Percentiles rank a stretch among this genome's conserved stretches.
Conservation (phyloP, 2,888 invertebrate genomes). For the Agonopterix subpropinquella region DNA sequence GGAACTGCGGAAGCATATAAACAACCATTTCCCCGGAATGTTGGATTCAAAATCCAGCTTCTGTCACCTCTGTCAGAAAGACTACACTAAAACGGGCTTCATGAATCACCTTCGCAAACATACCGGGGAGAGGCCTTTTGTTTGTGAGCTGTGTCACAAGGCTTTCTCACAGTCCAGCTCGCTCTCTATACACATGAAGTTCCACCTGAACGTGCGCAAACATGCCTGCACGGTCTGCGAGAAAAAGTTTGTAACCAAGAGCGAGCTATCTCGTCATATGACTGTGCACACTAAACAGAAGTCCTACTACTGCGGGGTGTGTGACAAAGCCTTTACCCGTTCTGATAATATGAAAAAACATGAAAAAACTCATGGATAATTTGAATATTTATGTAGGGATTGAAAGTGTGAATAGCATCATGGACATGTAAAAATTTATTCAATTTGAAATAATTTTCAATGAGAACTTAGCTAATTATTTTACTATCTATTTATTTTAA, state of each 20-base stretch:
- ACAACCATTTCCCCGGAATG: constrained; percentile 71
- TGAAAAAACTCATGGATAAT: constrained; percentile 70
- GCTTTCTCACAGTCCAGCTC: constrained; percentile 73
- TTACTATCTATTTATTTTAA: background rate
- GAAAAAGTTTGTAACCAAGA: constrained; percentile 73
- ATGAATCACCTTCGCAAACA: constrained; percentile 73
- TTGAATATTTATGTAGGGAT: constrained; percentile 19
- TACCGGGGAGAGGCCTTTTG: constrained; percentile 70
- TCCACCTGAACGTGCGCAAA: constrained; percentile 70
- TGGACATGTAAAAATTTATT: constrained; percentile 21
- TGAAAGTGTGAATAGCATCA: constrained; percentile 22
- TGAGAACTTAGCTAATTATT: constrained; percentile 7
- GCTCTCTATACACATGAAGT: constrained; percentile 72
- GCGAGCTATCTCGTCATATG: constrained; percentile 74
- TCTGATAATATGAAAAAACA: constrained; percentile 75
- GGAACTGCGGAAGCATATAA: constrained; percentile 70
- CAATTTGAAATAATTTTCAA: constrained; percentile 15
- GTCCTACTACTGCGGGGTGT: constrained; percentile 71
- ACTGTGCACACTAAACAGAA: constrained; percentile 73
- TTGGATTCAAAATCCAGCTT: constrained; percentile 71
- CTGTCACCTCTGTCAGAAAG: constrained; percentile 72
- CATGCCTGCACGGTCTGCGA: constrained; percentile 72
- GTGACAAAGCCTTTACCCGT: constrained; percentile 72
- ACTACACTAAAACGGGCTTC: constrained; percentile 71
- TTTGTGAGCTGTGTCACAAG: constrained; percentile 70